Conservation (phyloP, 2,888 invertebrate species). For the Microctonus hyperodae region DNA sequence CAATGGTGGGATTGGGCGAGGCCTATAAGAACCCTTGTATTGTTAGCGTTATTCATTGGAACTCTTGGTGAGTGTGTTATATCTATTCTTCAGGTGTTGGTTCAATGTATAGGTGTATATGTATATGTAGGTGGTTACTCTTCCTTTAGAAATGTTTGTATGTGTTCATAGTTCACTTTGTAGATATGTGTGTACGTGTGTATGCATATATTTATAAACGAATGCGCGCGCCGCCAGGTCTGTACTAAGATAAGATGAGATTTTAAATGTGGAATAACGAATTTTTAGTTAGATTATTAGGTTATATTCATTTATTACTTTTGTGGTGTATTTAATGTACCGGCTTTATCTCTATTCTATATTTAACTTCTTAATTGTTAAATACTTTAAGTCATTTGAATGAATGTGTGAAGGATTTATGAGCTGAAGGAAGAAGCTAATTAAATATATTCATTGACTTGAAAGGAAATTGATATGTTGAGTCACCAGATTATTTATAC, state of each 20-base stretch:
- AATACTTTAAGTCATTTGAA: neutral
- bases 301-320: too few species aligned
- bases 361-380: too few species aligned
- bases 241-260: neutral
- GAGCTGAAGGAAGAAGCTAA: neutral
- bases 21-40: slow-evolving; percentile 21
- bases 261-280: neutral
- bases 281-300: too few species aligned
- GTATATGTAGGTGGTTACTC: neutral
- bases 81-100: slow-evolving; percentile 25
- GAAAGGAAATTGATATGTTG: neutral
- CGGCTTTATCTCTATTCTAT: too few species aligned
- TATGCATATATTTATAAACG: neutral
- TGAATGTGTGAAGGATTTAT: neutral
- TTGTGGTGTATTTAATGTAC: too few species aligned
- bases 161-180: too few species aligned
- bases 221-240: neutral
- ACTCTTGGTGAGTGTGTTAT: slow-evolving; percentile 50
- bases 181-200: neutral
- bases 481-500: neutral
- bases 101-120: neutral
- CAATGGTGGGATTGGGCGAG: slow-evolving; percentile 24
- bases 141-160: too few species aligned
- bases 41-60: slow-evolving; percentile 48
- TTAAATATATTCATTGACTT: neutral